Conservation (phyloP, 2,888 invertebrate species). For the Tipula helvola region DNA sequence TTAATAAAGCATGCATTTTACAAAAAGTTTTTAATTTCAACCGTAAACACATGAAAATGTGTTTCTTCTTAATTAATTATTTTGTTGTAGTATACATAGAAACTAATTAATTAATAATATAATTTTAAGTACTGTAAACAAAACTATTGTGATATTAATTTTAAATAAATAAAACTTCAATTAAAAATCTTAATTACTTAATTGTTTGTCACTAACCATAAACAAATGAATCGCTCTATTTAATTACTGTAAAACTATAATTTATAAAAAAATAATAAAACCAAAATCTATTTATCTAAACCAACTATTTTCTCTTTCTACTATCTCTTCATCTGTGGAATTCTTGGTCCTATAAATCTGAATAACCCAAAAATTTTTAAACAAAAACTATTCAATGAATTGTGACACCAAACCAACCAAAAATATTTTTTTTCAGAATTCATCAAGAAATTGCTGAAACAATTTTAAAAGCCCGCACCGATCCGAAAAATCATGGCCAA, state of each 20-base stretch:
- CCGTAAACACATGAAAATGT: not conserved
- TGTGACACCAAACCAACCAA: not conserved
- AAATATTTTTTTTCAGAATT: not conserved
- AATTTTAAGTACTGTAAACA: not conserved
- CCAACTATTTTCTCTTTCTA: not conserved
- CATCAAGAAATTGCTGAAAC: constrained; percentile 5
- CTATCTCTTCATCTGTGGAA: not conserved
- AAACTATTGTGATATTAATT: not conserved
- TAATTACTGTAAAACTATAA: not conserved
- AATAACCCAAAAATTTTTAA: not conserved
- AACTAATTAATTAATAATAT: not conserved
- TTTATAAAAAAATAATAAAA: not conserved
- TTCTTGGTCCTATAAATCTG: not conserved
- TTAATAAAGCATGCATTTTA: not conserved
- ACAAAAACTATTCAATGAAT: not conserved
- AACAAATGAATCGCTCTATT: not conserved
- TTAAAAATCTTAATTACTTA: not conserved
- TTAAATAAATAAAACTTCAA: not conserved
- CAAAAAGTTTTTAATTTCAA: not conserved
- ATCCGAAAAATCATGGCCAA: not conserved
- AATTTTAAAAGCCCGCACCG: not conserved
- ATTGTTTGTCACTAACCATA: not conserved
- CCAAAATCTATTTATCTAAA: not conserved
- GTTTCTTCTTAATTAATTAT: not conserved
- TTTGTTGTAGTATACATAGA: not conserved